Percentiles rank a stretch among this genome's conserved stretches.
Conservation (phyloP, 2,888 invertebrate genomes). For the Brachyptera putata region DNA sequence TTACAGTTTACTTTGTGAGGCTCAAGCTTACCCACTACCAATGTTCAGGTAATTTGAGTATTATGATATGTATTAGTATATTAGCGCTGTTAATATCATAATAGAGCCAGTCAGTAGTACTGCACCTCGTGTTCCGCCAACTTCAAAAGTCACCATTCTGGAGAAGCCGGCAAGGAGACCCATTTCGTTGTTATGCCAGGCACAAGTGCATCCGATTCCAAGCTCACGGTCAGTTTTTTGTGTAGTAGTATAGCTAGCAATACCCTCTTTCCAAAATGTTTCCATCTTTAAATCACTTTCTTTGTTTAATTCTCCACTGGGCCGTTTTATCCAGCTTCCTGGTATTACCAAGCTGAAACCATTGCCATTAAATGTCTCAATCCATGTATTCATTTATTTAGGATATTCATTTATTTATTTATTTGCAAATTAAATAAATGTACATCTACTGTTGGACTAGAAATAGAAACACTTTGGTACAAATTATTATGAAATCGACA, state of each 20-base stretch:
- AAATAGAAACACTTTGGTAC: too few relatives aligned
- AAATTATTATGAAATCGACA: too few relatives aligned
- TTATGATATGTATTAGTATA: neutral
- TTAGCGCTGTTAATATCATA: slow-evolving; percentile 22
- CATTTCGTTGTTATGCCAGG: slow-evolving; percentile 57
- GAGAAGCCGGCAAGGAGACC: slow-evolving; percentile 30
- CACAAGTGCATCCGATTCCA: slow-evolving; percentile 67
- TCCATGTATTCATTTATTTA: too few relatives aligned
- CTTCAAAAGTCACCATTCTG: slow-evolving; percentile 38
- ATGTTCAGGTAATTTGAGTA: slow-evolving; percentile 49
- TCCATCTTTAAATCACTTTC: too few relatives aligned
- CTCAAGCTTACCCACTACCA: slow-evolving; percentile 57
- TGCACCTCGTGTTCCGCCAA: slow-evolving; percentile 41
- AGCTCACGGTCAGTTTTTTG: slow-evolving; percentile 62
- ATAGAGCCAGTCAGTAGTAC: slow-evolving; percentile 41
- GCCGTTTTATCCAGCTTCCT: too few relatives aligned
- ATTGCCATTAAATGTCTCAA: too few relatives aligned
- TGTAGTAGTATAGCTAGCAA: too few relatives aligned
- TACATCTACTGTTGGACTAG: too few relatives aligned
- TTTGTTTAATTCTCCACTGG: slow-evolving; percentile 14
- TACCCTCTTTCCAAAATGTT: too few relatives aligned
- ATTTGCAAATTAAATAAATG: too few relatives aligned
- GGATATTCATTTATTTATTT: too few relatives aligned
- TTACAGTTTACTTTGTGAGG: slow-evolving; percentile 47
- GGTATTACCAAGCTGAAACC: too few relatives aligned